Evolutionary conservation across 2,888 invertebrate genomes (phyloP).

Genomic region (Cephus sareptanus): DNA sequence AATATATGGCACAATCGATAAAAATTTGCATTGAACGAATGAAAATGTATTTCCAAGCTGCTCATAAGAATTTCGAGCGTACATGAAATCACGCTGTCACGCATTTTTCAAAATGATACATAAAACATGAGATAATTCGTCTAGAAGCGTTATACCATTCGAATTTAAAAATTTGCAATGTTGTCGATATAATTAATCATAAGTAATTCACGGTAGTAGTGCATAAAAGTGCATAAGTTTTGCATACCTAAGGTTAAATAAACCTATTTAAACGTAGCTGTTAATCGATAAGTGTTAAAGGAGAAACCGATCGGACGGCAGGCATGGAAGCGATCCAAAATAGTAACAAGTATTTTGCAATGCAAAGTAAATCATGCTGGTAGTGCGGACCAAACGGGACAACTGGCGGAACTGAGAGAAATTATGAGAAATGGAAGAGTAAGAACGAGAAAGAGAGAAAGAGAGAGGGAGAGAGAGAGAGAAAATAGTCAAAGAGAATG

Average conservation of each 20-base stretch:
- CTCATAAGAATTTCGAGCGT: neutral
- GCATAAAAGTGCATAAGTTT: neutral
- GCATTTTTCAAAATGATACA: slow-evolving; percentile 3
- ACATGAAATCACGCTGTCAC: neutral
- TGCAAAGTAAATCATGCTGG: slow-evolving; percentile 55
- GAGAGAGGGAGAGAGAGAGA: slow-evolving; percentile 14
- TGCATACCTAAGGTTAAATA: slow-evolving; percentile 18
- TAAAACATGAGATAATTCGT: neutral
- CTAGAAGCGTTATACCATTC: slow-evolving; percentile 3
- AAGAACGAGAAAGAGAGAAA: neutral
- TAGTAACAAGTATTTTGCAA: slow-evolving; percentile 54
- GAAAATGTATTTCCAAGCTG: neutral
- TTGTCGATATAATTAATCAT: slow-evolving; percentile 24
- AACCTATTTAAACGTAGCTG: slow-evolving; percentile 24
- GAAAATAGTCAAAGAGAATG: neutral
- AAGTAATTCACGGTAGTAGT: neutral
- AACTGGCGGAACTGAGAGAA: slow-evolving; percentile 48
- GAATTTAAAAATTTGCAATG: slow-evolving; percentile 31
- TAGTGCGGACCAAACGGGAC: slow-evolving; percentile 64
- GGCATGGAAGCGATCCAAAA: slow-evolving; percentile 56
- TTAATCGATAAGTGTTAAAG: slow-evolving; percentile 26
- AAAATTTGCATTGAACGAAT: neutral
- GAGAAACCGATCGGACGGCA: slow-evolving; percentile 61
- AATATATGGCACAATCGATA: neutral
- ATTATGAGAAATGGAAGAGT: slow-evolving; percentile 24